phyloP scores from a whole-genome alignment of 2,888 invertebrate genomes.

The Germaria angustata region DNA sequence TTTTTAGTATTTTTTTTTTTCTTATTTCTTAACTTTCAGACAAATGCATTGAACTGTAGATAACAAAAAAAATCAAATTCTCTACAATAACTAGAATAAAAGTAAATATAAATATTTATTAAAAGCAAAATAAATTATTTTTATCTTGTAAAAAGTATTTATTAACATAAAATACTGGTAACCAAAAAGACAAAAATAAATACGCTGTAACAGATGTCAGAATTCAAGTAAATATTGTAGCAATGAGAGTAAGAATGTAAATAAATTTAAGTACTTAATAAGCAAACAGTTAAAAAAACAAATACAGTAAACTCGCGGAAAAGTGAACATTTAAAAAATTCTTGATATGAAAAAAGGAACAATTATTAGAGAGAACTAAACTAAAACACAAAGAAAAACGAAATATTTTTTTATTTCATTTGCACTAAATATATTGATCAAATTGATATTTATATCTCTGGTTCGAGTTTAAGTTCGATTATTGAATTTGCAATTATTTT shows the following conservation, averaged over 20 bases:
- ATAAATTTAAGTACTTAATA: neutral
- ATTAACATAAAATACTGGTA: neutral
- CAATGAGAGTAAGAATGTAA: slow-evolving; percentile 12
- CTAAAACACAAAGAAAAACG: too few species aligned
- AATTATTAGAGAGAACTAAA: too few species aligned
- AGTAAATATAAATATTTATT: neutral
- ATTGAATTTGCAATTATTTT: too few species aligned
- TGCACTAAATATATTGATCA: too few species aligned
- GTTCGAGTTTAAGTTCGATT: too few species aligned
- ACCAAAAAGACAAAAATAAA: neutral
- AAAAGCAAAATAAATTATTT: neutral
- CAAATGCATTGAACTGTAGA: slow-evolving; percentile 2
- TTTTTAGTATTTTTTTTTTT: neutral
- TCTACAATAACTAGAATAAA: neutral
- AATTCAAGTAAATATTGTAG: slow-evolving; percentile 16
- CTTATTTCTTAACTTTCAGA: neutral
- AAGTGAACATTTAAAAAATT: too few species aligned
- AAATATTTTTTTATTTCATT: too few species aligned
- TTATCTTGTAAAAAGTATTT: slow-evolving; percentile 14
- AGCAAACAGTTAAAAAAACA: neutral
- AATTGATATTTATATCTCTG: too few species aligned
- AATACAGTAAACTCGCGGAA: neutral
- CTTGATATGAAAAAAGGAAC: too few species aligned
- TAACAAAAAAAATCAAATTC: slow-evolving; percentile 7
- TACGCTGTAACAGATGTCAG: slow-evolving; percentile 37